Base-by-base conservation (phyloP, 2,888 invertebrate species). In the Lasioglossum figueresi region DNA sequence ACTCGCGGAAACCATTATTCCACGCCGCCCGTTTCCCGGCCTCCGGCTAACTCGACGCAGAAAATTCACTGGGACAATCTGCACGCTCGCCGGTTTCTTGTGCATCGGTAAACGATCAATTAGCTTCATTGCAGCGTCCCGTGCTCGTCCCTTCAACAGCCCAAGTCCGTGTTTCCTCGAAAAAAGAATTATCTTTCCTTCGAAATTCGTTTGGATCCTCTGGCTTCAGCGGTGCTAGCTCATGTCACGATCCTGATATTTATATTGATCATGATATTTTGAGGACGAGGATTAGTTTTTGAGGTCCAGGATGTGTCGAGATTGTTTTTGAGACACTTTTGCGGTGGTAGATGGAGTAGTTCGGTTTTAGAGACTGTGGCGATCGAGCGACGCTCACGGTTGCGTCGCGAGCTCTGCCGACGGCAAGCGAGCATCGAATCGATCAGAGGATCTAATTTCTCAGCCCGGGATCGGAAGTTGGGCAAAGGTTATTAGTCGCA, bases 401-500 rank as follows among this genome's bases (percentile, higher is more conserved):
- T 6, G 63, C 31, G 63, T 68, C 68, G 37, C 68, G 37, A 68
- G 68, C 23, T 31, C 19, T 63, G 63, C 68, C 68, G 68, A 37
- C 68, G 68, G 68, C 37, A 4, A 12, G 68, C 68, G 68, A 19
- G 31, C 31, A 0, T 63, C 31, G 19, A 34, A 8, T 31, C 63
- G 68, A 34, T 37, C 37, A 0, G 8, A 34, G 14, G 40, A 52
- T 52, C 43, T 40, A 16, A 45, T 52, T 83, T 48, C 63, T 56
- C 71, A 14, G 2, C 43, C 10, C 5, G 5, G 23, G n/a, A 77
- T 71, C 37, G 40, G 68, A 74, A 76, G 45, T 76, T 31, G 27
- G 73, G 48, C 70, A 77, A 85, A 86, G 81, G 77, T 85, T 85
- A 78, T 76, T 76, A 77, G 77, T 31, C 77, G 70, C 48, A 14